Evolutionary conservation across 2,113 vertebrate genomes (phyloP).

Genomic region (Aptenodytes forsteri): DNA sequence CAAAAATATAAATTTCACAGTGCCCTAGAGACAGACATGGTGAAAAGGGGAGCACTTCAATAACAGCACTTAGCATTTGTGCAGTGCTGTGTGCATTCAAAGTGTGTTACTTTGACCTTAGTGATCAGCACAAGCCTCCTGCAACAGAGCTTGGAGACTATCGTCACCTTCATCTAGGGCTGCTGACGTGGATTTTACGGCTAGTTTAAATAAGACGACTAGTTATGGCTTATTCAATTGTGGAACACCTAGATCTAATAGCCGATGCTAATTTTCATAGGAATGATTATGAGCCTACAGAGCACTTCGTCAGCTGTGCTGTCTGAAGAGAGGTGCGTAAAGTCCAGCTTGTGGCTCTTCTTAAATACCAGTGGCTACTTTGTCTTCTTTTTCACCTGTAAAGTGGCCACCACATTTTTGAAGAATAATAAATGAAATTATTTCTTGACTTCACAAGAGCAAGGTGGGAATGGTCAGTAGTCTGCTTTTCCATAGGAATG

Average conservation of each 20-base stretch:
- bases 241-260: not conserved
- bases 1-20: not conserved
- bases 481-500: slow-evolving; percentile 3
- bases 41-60: not conserved
- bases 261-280: not conserved
- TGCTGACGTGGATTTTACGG: not conserved
- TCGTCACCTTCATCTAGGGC: not conserved
- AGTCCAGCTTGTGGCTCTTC: not conserved
- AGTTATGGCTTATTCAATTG: not conserved
- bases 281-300: not conserved
- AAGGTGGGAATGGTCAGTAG: not conserved
- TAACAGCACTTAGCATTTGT: not conserved
- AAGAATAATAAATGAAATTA: not conserved
- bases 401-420: not conserved
- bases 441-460: not conserved
- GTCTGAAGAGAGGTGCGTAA: accelerated
- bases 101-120: not conserved
- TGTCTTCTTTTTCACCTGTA: not conserved
- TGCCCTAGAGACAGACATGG: not conserved
- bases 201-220: not conserved
- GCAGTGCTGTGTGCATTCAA: not conserved
- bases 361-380: not conserved
- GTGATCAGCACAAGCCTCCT: not conserved
- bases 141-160: not conserved
- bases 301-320: not conserved